phyloP scores from a whole-genome alignment of 1,140 invertebrate genomes.

The Philotrypesis tridentata region DNA sequence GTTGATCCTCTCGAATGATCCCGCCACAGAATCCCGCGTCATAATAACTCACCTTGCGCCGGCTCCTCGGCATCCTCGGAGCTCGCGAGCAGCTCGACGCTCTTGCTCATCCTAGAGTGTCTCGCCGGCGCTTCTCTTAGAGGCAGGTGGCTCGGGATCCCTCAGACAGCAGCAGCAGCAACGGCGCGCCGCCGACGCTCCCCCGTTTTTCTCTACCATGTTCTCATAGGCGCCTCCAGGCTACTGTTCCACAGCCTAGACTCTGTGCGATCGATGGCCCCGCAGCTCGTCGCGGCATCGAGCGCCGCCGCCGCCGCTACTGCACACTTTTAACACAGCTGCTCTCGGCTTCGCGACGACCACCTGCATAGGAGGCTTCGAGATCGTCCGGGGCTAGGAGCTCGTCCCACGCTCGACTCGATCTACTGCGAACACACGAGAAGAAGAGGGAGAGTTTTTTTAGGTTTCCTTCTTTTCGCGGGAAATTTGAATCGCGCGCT shows the following conservation, averaged over 20 bases:
- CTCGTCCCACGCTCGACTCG: not conserved
- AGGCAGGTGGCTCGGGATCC: not conserved
- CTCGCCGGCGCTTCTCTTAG: not conserved
- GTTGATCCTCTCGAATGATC: too few species aligned
- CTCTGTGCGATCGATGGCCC: slow-evolving; percentile 15
- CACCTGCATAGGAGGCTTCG: not conserved
- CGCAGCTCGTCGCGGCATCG: slow-evolving; percentile 7
- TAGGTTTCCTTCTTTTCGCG: not conserved
- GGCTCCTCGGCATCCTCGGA: slow-evolving; percentile 66
- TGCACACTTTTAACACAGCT: not conserved
- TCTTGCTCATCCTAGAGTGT: slow-evolving; percentile 65
- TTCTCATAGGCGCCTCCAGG: not conserved
- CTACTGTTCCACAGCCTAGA: not conserved
- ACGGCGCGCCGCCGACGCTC: not conserved
- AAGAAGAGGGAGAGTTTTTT: too few species aligned
- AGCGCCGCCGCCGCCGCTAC: not conserved
- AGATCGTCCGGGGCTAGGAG: too few species aligned
- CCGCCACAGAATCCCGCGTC: too few species aligned
- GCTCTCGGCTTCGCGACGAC: not conserved
- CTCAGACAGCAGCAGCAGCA: not conserved
- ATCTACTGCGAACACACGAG: not conserved
- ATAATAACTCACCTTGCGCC: slow-evolving; percentile 55
- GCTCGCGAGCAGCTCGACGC: slow-evolving; percentile 67
- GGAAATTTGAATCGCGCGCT: not conserved
- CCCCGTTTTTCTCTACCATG: not conserved